These are phyloP conservation scores for Chelonoidis abingdonii DNA, from an alignment of 2,113 vertebrate species.

Conservation along the genomic window DNA sequence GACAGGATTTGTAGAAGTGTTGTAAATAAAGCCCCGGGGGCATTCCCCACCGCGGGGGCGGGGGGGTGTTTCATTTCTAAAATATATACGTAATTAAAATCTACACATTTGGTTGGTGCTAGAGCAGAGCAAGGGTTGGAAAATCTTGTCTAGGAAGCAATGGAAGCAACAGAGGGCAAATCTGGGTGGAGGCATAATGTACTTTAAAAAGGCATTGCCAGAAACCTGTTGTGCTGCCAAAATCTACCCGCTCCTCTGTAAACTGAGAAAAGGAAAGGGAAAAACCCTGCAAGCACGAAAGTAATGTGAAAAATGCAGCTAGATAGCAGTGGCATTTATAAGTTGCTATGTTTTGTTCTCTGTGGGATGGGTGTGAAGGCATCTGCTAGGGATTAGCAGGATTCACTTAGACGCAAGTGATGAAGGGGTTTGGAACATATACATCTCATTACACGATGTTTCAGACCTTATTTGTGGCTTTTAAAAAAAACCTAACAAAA, in stretches of 20 bases:
- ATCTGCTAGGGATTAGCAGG: neutral
- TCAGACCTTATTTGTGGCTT: neutral
- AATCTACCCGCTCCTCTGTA: accelerated
- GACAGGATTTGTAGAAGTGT: neutral
- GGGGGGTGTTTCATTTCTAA: neutral
- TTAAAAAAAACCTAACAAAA: neutral
- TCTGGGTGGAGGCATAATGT: neutral
- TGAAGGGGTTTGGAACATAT: neutral
- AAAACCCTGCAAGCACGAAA: neutral
- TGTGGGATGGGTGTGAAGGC: neutral
- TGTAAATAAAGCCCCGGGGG: neutral
- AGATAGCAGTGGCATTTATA: neutral
- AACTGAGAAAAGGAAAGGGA: neutral
- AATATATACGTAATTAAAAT: neutral
- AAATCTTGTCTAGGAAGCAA: neutral
- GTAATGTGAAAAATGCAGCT: neutral
- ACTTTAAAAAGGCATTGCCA: neutral
- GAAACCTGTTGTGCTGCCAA: neutral
- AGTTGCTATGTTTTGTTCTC: neutral
- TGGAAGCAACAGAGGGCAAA: neutral
- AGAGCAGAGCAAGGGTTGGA: neutral
- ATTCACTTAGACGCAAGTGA: neutral
- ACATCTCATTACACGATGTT: neutral
- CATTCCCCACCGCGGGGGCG: neutral
- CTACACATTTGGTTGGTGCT: neutral